A percentile compares a stretch with the other conserved stretches of the same genome.
These are phyloP conservation scores for Monoplex corrugatus DNA, from an alignment of 2,888 invertebrate genomes.

Conservation along the genomic window DNA sequence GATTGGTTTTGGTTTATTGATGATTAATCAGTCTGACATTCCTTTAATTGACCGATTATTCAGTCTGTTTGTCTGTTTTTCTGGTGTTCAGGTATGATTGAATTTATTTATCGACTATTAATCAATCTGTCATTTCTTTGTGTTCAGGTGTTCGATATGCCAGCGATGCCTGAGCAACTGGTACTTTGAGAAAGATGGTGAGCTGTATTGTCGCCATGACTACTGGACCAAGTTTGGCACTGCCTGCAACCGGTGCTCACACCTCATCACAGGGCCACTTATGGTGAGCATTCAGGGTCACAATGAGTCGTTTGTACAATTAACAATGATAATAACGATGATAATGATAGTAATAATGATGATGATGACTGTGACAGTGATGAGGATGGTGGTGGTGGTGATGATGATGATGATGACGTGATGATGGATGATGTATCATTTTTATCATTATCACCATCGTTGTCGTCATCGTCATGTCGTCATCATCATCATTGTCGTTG, in stretches of 20 bases:
- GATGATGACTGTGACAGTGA: too few relatives aligned
- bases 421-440: too few relatives aligned
- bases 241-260: slow-evolving; percentile 53
- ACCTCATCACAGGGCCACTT: slow-evolving; percentile 54
- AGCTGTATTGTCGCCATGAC: slow-evolving; percentile 79
- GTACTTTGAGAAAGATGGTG: slow-evolving; percentile 96
- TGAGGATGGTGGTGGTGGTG: neutral
- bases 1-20: too few relatives aligned
- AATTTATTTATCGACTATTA: neutral
- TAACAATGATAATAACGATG: too few relatives aligned
- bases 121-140: too few relatives aligned
- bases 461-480: too few relatives aligned
- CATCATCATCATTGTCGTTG: too few relatives aligned
- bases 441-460: too few relatives aligned
- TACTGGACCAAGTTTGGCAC: slow-evolving; percentile 54
- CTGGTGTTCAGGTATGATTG: neutral
- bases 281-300: slow-evolving; percentile 50
- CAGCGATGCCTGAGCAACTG: slow-evolving; percentile 91
- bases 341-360: neutral
- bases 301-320: neutral
- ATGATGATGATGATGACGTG: too few relatives aligned
- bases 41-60: neutral
- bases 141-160: slow-evolving; percentile 92
- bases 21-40: too few relatives aligned
- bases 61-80: neutral